phyloP scores from a whole-genome alignment of 2,888 invertebrate species.

The Bruchidius siliquastri region DNA sequence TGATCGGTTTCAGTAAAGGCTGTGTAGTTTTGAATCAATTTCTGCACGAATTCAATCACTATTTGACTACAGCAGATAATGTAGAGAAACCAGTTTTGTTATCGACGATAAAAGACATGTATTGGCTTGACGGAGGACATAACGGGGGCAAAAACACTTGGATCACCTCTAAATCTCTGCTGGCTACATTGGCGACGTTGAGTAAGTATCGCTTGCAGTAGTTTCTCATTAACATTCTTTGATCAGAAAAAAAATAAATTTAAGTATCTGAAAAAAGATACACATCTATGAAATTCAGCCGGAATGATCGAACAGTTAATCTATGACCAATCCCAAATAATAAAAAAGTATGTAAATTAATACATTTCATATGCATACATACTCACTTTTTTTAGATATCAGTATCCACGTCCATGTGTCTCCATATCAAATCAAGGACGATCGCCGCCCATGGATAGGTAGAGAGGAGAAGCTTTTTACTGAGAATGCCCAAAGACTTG shows the following conservation, averaged over 20 bases:
- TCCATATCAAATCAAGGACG: constrained; percentile 84
- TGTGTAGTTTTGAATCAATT: constrained; percentile 90
- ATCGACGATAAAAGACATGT: constrained; percentile 69
- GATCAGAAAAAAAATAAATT: too few species aligned
- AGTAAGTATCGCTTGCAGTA: constrained; percentile 49
- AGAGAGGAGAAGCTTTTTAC: constrained; percentile 77
- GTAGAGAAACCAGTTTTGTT: constrained; percentile 59
- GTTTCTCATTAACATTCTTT: too few species aligned
- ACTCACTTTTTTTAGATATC: constrained; percentile 51
- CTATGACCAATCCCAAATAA: too few species aligned
- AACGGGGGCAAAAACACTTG: constrained; percentile 84
- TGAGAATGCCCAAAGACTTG: constrained; percentile 59
- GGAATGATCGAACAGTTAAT: not conserved
- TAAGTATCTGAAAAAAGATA: too few species aligned
- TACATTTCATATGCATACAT: not conserved
- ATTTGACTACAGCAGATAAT: constrained; percentile 60
- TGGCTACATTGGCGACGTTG: constrained; percentile 68
- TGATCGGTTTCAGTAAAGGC: constrained; percentile 86
- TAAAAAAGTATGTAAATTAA: not conserved
- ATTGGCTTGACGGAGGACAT: constrained; percentile 90
- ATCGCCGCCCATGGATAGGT: constrained; percentile 77
- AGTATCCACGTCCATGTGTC: constrained; percentile 77
- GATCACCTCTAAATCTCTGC: constrained; percentile 71
- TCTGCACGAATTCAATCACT: constrained; percentile 76
- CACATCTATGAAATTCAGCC: too few species aligned